Base-by-base conservation (phyloP, 1,140 invertebrate genomes). In the Odontomachus brunneus region DNA sequence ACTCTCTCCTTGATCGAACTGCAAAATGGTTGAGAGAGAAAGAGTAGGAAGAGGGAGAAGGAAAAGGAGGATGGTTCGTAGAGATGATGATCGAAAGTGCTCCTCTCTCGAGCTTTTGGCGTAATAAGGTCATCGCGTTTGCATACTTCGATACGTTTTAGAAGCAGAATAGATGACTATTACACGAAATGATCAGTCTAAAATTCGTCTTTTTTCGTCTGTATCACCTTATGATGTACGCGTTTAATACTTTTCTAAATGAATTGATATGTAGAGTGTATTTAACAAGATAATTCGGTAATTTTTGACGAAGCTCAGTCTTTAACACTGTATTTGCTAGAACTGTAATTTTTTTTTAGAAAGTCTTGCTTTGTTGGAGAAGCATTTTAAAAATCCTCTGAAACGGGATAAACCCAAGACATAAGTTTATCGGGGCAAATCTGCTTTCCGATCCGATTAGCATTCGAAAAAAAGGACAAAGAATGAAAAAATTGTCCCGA, bases 1-100 rank as follows among this genome's bases (percentile, higher is more conserved):
- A 44, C 33, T 48, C 24, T 33, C 38, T 44, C 24, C 53, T 80
- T 71, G 65, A 78, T 78, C 75, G 63, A 80, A 71, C 65, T 29
- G n/a, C 51, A 71, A 80, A 80, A 59, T 55, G 22, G 38, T 19
- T 49, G 12, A 29, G 2, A 48, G 63, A 69, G 7, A 4, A 59
- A 57, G 38, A 22, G 1, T 0, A 71, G 48, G 38, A 17, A 19
- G 9, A 59, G 5, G 5, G 63, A 69, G 7, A 4, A 59, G 48
- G 24, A 29, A 4, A 4, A 71, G 57, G 38, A 22, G 19, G 9
- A 59, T 2, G 63, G n/a, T n/a, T n/a, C n/a, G n/a, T n/a, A n/a
- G n/a, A n/a, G n/a, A 24, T 53, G 33, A 24, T 67, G 51, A 71
- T 80, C 38, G 65, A 71, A 71, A 80, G 29, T 80, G 51, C 49